Base-by-base conservation (phyloP, 2,888 invertebrate species). In the Cremastobaeus sp. region DNA sequence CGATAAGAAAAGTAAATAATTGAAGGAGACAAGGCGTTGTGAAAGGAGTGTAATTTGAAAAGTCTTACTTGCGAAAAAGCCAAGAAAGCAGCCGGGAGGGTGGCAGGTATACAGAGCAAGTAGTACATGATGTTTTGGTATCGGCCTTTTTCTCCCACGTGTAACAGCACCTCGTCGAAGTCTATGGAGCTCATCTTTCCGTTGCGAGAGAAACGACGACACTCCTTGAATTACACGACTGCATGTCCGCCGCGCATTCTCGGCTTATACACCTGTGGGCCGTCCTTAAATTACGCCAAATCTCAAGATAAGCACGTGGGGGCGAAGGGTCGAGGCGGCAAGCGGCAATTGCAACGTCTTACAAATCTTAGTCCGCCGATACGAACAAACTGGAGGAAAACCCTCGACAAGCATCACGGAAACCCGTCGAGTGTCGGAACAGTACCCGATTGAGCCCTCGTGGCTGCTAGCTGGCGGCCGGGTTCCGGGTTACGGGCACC, bases 91-190 rank as follows among this genome's bases (percentile, higher is more conserved):
- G 92, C 91, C 0, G 92, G 91, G 74, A 93, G 88, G 6, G 92
- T 90, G 0, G 92, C 92, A 12, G 92, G 88, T 65, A 91, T 91
- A 83, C 92, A 91, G 20, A 93, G 88, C 60, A 92, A 84, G 79
- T 91, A 91, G 83, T 92, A 91, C 78, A 92, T 88, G 66, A 91
- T 83, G 62, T 90, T 89, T 82, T 93, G 93, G 88, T 92, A 93
- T 74, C 89, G 88, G 12, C 93, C 93, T 77, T 89, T 89, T 81
- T 90, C 90, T 2, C 93, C 93, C 76, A 92, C 90, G 81, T 91
- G 89, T 64, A 88, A 85, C 18, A 91, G 87, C 32, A 91, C 91
- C 82, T 91, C 90, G 79, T 91, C 91, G 82, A 91, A 85, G 81
- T 91, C 90, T 84, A 88, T 86, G 81, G 86, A 84, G 83, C 87